phyloP scores from a whole-genome alignment of 2,797 vertebrate species.

The Spinibarbus caldwelli region DNA sequence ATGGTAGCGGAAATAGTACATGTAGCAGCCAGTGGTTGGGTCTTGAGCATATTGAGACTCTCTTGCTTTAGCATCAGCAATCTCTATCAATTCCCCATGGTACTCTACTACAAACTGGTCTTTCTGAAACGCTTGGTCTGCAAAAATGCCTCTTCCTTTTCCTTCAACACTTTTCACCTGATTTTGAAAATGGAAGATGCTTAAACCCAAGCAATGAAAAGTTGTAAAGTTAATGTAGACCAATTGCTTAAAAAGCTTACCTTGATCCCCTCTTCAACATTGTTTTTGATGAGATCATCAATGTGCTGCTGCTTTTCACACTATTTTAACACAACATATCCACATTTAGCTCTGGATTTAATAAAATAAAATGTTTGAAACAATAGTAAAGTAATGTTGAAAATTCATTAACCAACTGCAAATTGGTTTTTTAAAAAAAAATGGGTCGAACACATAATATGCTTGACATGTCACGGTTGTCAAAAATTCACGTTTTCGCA shows the following conservation, averaged over 20 bases:
- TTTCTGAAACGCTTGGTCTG: conserved; percentile 81
- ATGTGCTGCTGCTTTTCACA: conserved; percentile 86
- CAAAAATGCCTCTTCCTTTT: conserved; percentile 92
- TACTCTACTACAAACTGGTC: conserved; percentile 96
- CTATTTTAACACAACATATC: conserved; percentile 68
- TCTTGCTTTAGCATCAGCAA: conserved; percentile 84
- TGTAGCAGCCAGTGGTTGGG: conserved; percentile 93
- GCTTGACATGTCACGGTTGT: too few species aligned
- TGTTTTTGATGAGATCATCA: conserved; percentile 86
- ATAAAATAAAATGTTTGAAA: background rate
- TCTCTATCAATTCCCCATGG: conserved; percentile 90
- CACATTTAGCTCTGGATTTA: background rate
- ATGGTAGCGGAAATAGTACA: conserved; percentile 96
- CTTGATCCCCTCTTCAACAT: conserved; percentile 91
- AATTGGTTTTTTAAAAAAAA: background rate
- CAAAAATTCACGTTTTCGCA: too few species aligned
- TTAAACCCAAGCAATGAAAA: background rate
- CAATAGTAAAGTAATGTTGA: background rate
- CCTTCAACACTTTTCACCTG: conserved; percentile 89
- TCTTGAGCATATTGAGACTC: conserved; percentile 88
- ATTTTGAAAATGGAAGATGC: background rate
- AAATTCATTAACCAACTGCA: background rate
- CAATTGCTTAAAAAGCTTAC: conserved; percentile 66
- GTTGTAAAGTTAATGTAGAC: background rate
- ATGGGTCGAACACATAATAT: background rate